Evolutionary conservation across 2,888 invertebrate genomes (phyloP).

Genomic region (Chaetoderma sp.): DNA sequence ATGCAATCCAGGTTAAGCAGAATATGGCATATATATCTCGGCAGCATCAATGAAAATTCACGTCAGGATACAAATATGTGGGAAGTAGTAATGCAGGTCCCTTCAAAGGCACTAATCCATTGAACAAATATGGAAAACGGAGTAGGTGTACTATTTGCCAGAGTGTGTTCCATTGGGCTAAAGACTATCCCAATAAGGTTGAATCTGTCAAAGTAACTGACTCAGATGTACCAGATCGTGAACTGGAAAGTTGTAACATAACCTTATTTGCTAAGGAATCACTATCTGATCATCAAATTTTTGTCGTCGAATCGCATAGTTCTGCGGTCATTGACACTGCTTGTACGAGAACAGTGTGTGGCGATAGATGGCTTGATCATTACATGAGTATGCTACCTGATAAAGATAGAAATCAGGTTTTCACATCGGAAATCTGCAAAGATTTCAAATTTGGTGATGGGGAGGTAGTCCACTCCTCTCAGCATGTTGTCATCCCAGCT

Average conservation of each 20-base stretch:
- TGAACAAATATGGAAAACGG: not conserved
- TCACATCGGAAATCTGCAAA: not conserved
- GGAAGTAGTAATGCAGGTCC: not conserved
- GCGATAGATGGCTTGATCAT: not conserved
- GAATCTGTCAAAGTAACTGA: not conserved
- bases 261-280: not conserved
- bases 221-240: too few species aligned
- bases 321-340: too few species aligned
- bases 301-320: too few species aligned
- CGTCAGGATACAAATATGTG: not conserved
- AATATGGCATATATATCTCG: too few species aligned
- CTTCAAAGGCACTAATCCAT: not conserved
- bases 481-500: slow-evolving; percentile 18
- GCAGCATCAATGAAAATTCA: not conserved
- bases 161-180: slow-evolving; percentile 28
- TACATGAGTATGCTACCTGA: not conserved
- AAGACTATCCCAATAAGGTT: slow-evolving; percentile 4
- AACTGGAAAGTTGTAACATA: not conserved
- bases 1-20: too few species aligned
- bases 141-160: slow-evolving; percentile 33
- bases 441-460: slow-evolving; percentile 27
- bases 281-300: not conserved
- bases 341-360: slow-evolving; percentile 12
- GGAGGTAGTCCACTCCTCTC: not conserved
- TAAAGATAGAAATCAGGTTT: not conserved